Base-by-base conservation (phyloP, 2,888 invertebrate genomes). In the Lithophane ornitopus region DNA sequence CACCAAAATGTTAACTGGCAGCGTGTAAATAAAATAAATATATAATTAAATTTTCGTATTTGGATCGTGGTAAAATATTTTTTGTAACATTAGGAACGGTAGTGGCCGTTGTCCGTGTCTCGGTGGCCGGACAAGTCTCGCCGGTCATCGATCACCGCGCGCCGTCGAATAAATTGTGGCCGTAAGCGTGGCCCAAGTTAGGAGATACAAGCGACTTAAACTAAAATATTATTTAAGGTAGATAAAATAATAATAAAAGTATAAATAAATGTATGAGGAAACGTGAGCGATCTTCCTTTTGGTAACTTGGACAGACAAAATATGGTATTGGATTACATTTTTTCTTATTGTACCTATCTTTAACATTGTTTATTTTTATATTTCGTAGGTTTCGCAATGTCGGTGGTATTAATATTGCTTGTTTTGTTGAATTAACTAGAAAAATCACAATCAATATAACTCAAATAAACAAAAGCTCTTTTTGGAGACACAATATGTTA, bases 131-230 rank as follows among this genome's bases (percentile, higher is more conserved):
- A 92, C 93, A 92, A 91, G 92, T 89, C 92, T 89, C 89, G 88
- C 87, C 90, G 93, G 92, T 91, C 94, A 96, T 96, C 96, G 95
- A 96, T 96, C 96, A 96, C 94, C 88, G 91, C 89, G 89, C 89
- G 89, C 93, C 93, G 93, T 93, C 94, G 92, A 93, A 96, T 95
- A 96, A 96, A 96, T 96, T 94, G 92, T 89, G 89, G 77, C 83
- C 82, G 71, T 58, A 72, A 67, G 87, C 84, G 80, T 91, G 93
- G 91, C 70, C 84, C 90, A 90, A 92, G 88, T 34, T 34, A 34
- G 34, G 34, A 34, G 34, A 6, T 34, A 4, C 34, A 34, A 34
- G 34, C 34, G 34, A 34, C 34, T 34, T 34, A 6, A 6, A 34
- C 34, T 6, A 34, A 34, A 34, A 34, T 34, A 34, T 34, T 34